phyloP scores from a whole-genome alignment of 2,113 vertebrate genomes.

The Aix galericulata region DNA sequence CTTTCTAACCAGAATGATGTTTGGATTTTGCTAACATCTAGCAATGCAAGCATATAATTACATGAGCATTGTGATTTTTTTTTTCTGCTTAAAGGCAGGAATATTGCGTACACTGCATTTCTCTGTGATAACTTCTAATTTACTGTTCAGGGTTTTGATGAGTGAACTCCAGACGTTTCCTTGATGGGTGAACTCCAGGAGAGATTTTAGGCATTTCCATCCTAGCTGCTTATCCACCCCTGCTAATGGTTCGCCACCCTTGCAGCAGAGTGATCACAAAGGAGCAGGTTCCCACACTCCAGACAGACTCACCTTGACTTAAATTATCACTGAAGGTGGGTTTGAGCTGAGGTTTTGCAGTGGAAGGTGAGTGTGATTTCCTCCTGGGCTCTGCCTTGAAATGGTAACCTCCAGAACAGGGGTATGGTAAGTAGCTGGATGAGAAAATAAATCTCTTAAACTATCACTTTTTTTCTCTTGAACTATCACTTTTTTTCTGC shows the following conservation, averaged over 20 bases:
- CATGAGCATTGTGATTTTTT: conserved; percentile 6
- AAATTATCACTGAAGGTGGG: neutral
- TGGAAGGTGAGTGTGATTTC: neutral
- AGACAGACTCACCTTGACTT: neutral
- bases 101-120: neutral
- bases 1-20: neutral
- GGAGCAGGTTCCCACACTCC: neutral
- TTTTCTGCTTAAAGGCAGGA: conserved; percentile 7
- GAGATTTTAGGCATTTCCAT: neutral
- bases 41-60: neutral
- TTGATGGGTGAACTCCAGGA: conserved; percentile 5
- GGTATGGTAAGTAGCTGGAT: neutral
- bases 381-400: neutral
- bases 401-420: neutral
- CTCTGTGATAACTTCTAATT: neutral
- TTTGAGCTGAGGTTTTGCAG: neutral
- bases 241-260: neutral
- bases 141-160: neutral
- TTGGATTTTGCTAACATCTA: neutral
- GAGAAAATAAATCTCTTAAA: neutral
- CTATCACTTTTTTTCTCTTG: neutral
- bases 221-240: neutral
- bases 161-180: neutral
- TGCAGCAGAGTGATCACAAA: neutral
- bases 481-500: neutral